Evolutionary conservation across 2,888 invertebrate species (phyloP), one percentile per base, ranked within the genome.

Genomic region (Amphimallon solstitiale): DNA sequence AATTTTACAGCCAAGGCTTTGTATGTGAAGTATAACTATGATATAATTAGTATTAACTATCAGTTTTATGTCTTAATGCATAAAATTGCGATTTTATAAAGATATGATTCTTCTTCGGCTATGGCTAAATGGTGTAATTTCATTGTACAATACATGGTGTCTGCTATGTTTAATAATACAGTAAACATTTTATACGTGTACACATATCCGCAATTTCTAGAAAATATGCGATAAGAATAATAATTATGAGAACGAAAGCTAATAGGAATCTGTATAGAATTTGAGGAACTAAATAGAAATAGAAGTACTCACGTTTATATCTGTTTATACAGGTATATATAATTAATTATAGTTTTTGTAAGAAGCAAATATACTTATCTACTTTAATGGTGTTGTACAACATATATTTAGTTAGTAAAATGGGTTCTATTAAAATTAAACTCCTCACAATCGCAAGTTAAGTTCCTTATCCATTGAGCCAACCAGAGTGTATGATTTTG

Each of bases 161-260:
- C 37, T 35, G 51, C 35, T 14, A 51, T 35, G 51, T 35, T 51
- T 51, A 35, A 34, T 51, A 51, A 51, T 5, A 35, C 17, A 35
- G 34, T 48, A 51, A 51, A 51, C 35, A 51, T 35, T 51, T 51
- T 37, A 35, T 51, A 35, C 35, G 9, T 35, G 51, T 51, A 35
- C 51, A 51, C 17, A 35, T n/a, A n/a, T 51, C 34, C 9, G 35
- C 51, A 51, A 35, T 51, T 51, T 51, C 17, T 35, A 34, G 15
- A 51, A 51, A 51, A 51, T 15, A 35, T 17, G 1, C 35, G 35
- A 51, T 51, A 51, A 51, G 51, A 51, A 34, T 51, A 51, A 51
- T 51, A 35, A 51, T 51, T 51, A 51, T 51, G 51, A 17, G 35
- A 51, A 15, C 51, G 51, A 9, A 35, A n/a, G 51, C 10, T n/a